Conservation (phyloP, 1,140 invertebrate species). For the Sycophaga agraensis region DNA sequence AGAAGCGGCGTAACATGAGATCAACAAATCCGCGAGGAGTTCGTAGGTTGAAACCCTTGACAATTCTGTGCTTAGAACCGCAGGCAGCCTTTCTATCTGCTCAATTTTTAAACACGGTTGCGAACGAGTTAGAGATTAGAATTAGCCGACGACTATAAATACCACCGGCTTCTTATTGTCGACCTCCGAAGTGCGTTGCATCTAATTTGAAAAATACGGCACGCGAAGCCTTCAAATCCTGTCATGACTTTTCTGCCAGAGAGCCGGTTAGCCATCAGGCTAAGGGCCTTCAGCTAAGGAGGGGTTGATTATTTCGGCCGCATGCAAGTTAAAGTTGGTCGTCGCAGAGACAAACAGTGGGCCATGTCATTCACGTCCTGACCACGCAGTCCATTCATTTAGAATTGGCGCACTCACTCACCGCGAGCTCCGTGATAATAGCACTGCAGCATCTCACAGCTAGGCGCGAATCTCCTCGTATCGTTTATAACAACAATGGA, state of each 20-base stretch:
- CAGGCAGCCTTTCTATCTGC: constrained; percentile 3
- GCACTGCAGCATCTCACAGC: constrained; percentile 36
- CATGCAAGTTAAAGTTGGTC: constrained; percentile 15
- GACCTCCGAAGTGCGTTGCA: no score
- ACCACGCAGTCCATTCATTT: constrained; percentile 35
- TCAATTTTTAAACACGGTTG: neutral
- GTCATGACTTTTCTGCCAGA: constrained; percentile 22
- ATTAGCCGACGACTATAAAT: neutral
- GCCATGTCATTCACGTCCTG: constrained; percentile 40
- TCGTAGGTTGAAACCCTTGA: neutral
- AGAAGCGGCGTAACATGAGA: no score
- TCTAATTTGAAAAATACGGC: no score
- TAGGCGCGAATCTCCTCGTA: constrained; percentile 21
- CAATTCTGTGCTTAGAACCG: constrained; percentile 3
- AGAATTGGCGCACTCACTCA: constrained; percentile 32
- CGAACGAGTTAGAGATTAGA: neutral
- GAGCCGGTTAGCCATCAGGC: neutral
- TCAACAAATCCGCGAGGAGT: no score
- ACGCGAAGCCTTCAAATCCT: constrained; percentile 9
- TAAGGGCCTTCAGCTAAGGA: constrained; percentile 33
- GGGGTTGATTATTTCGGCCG: constrained; percentile 38
- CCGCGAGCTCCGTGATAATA: constrained; percentile 34
- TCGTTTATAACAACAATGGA: constrained; percentile 36
- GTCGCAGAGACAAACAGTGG: constrained; percentile 40
- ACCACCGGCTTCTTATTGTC: no score